These are phyloP conservation scores for Ophioninae sp. DNA, from an alignment of 2,888 invertebrate genomes.

Conservation along the genomic window DNA sequence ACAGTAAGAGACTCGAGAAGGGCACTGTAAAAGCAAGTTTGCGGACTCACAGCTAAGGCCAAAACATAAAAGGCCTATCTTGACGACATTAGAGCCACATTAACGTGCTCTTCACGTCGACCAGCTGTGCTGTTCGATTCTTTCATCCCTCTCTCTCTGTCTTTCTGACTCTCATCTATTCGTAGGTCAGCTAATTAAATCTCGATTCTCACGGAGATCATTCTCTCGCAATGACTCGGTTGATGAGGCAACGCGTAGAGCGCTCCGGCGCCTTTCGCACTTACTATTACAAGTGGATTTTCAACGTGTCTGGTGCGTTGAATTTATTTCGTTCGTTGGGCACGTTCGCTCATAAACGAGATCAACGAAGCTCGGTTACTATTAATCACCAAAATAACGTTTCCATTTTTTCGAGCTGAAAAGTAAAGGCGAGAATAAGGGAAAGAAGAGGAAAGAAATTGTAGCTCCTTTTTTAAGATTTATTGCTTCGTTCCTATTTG, in stretches of 20 bases:
- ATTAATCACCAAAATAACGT: background rate
- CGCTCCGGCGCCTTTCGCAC: slow-evolving; percentile 7
- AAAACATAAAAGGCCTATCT: slow-evolving; percentile 52
- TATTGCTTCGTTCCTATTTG: no score
- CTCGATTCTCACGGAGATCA: slow-evolving; percentile 73
- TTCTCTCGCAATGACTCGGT: slow-evolving; percentile 55
- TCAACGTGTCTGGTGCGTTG: background rate
- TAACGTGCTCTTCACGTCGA: slow-evolving; percentile 76
- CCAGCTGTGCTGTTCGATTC: slow-evolving; percentile 72
- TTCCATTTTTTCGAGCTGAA: background rate
- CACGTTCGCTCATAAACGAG: background rate
- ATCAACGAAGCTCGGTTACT: background rate
- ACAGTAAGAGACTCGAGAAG: slow-evolving; percentile 40
- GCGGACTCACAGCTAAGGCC: slow-evolving; percentile 50
- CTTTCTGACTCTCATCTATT: slow-evolving; percentile 1
- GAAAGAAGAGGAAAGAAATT: background rate
- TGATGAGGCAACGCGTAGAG: slow-evolving; percentile 37
- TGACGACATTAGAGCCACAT: slow-evolving; percentile 78
- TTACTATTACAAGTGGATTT: slow-evolving; percentile 3
- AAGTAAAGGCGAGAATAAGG: background rate
- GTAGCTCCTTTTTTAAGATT: background rate
- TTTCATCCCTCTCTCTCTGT: slow-evolving; percentile 43
- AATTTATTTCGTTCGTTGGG: background rate
- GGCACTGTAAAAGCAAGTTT: slow-evolving; percentile 60
- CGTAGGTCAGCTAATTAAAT: slow-evolving; percentile 73